Evolutionary conservation across 2,797 vertebrate genomes (phyloP).

Genomic region (Etheostoma perlongum): DNA sequence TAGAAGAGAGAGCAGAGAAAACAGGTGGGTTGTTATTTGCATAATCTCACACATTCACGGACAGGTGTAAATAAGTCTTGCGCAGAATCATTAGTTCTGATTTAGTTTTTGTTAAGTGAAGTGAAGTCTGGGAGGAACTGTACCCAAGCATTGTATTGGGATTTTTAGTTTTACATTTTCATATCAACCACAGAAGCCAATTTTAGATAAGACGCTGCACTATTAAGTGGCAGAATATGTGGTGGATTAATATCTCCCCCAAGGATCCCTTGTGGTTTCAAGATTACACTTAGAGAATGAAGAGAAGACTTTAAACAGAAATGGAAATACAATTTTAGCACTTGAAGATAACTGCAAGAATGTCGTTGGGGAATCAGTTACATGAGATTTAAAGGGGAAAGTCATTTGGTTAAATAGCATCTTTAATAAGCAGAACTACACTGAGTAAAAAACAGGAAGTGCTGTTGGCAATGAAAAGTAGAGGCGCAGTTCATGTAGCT

Average conservation of each 20-base stretch:
- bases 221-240: background rate
- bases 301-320: background rate
- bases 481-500: constrained; percentile 16
- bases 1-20: background rate
- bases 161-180: background rate
- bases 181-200: background rate
- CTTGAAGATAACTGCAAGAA: background rate
- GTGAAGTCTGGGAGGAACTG: background rate
- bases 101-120: background rate
- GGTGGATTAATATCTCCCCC: background rate
- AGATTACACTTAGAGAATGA: background rate
- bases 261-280: background rate
- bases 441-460: constrained; percentile 43
- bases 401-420: background rate
- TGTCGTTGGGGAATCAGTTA: background rate
- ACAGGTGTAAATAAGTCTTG: background rate
- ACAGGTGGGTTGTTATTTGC: background rate
- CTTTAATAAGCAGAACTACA: constrained; percentile 22
- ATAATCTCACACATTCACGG: background rate
- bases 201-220: background rate
- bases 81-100: background rate
- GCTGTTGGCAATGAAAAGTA: background rate
- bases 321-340: background rate
- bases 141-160: background rate
- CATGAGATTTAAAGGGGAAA: constrained; percentile 12